These are phyloP conservation scores for Malthinus flaveolus DNA, from an alignment of 2,888 invertebrate genomes.

Conservation along the genomic window DNA sequence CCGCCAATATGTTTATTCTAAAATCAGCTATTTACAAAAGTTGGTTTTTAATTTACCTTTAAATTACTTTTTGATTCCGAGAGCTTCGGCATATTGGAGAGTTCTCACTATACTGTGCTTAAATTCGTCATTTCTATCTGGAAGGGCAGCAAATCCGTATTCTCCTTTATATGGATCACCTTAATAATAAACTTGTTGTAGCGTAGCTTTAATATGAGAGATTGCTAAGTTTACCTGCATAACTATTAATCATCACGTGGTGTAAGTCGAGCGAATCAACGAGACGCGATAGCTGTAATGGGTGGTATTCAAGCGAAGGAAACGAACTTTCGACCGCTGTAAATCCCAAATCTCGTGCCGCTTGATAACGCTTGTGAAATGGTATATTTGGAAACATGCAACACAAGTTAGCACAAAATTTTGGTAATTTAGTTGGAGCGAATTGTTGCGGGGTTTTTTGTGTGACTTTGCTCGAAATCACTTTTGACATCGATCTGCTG, in stretches of 20 bases:
- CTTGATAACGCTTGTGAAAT: constrained; percentile 69
- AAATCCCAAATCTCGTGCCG: constrained; percentile 84
- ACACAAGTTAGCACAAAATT: constrained; percentile 85
- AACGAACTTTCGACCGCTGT: constrained; percentile 85
- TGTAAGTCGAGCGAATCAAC: constrained; percentile 59
- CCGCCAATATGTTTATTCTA: constrained; percentile 90
- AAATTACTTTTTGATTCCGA: constrained; percentile 72
- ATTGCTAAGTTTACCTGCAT: constrained; percentile 58
- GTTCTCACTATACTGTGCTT: constrained; percentile 69
- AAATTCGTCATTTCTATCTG: constrained; percentile 75
- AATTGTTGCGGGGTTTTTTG: not conserved
- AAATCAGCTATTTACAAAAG: constrained; percentile 15
- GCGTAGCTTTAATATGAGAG: too few species aligned
- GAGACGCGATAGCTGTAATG: too few species aligned
- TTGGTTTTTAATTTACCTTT: too few species aligned
- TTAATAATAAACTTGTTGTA: constrained; percentile 41
- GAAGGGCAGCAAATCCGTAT: constrained; percentile 81
- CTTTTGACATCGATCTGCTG: too few species aligned
- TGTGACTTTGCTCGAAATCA: constrained; percentile 1
- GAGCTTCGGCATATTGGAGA: constrained; percentile 77
- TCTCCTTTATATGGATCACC: constrained; percentile 75
- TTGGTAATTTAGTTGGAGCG: constrained; percentile 50
- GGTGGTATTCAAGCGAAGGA: constrained; percentile 60
- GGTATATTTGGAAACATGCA: constrained; percentile 82
- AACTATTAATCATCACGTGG: constrained; percentile 82